These are phyloP conservation scores for Gymnoscelis rufifasciata DNA, from an alignment of 2,888 invertebrate genomes.

Conservation along the genomic window DNA sequence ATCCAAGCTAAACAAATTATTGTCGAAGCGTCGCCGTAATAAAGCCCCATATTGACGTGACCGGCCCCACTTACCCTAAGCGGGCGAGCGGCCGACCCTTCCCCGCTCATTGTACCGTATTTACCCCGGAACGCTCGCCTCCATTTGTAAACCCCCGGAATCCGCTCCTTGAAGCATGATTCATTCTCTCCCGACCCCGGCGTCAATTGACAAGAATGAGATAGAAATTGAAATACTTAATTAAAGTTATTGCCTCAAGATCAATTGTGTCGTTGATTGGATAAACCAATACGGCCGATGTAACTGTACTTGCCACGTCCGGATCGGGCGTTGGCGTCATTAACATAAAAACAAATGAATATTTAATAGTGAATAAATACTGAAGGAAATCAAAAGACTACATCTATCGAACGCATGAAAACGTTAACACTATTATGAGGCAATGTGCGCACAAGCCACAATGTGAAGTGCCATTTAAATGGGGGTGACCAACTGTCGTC, in stretches of 20 bases:
- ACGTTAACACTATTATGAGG: conserved; percentile 59
- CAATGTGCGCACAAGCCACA: conserved; percentile 74
- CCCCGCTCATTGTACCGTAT: conserved; percentile 73
- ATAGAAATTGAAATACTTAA: conserved; percentile 48
- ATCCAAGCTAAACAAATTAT: conserved; percentile 64
- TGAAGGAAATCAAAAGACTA: conserved; percentile 24
- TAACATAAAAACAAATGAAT: conserved; percentile 4
- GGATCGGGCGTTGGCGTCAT: neutral
- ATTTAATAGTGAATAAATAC: conserved; percentile 5
- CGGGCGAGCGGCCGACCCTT: conserved; percentile 65
- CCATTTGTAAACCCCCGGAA: conserved; percentile 75
- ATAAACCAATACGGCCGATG: conserved; percentile 7
- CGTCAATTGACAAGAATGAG: conserved; percentile 62
- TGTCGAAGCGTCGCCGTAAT: conserved; percentile 65
- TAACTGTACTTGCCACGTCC: neutral
- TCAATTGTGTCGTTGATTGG: conserved; percentile 13
- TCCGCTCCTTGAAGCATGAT: conserved; percentile 76
- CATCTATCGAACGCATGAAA: conserved; percentile 53
- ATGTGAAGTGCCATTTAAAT: conserved; percentile 75
- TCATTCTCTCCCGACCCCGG: conserved; percentile 64
- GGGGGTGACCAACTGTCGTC: conserved; percentile 78
- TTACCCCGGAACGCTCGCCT: conserved; percentile 74
- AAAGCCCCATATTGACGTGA: conserved; percentile 75
- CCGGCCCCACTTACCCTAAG: conserved; percentile 75
- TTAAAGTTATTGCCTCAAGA: conserved; percentile 33